Conservation (phyloP, 2,797 vertebrate genomes). For the Cuculus canorus region DNA sequence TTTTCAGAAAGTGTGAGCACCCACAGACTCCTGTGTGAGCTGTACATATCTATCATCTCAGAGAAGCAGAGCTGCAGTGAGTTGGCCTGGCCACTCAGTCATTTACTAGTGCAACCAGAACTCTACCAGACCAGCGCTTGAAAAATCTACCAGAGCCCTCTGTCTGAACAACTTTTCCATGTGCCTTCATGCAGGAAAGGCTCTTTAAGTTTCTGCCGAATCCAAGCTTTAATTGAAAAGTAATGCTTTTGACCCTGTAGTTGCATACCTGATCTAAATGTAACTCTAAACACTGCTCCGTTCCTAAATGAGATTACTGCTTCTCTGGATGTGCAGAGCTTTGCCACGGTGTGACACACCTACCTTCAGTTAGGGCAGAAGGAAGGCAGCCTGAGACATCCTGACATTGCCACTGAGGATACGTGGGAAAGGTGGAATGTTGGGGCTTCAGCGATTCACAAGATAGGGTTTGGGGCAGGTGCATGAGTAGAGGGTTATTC, state of each 20-base stretch:
- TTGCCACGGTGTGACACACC: background rate
- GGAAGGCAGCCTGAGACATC: background rate
- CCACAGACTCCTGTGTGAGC: background rate
- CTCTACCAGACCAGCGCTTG: background rate
- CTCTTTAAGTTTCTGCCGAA: background rate
- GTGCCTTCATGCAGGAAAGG: background rate
- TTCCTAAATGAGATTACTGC: background rate
- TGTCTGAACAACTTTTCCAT: background rate
- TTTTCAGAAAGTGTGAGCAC: background rate
- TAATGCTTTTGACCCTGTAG: background rate
- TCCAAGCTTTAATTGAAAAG: background rate
- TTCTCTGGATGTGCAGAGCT: background rate
- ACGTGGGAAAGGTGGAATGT: background rate
- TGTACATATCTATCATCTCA: background rate
- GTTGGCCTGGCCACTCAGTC: background rate
- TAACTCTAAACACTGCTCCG: background rate
- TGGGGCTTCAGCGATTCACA: fast-evolving
- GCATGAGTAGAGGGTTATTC: background rate
- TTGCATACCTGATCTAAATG: background rate
- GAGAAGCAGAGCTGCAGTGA: background rate
- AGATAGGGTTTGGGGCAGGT: background rate
- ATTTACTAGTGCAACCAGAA: background rate
- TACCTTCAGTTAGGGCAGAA: background rate
- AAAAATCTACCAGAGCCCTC: background rate
- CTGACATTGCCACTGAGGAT: background rate